A percentile compares a stretch with the other conserved stretches of the same genome.
Evolutionary conservation across 2,888 invertebrate species (phyloP).

Genomic region (Pinctada fucata): DNA sequence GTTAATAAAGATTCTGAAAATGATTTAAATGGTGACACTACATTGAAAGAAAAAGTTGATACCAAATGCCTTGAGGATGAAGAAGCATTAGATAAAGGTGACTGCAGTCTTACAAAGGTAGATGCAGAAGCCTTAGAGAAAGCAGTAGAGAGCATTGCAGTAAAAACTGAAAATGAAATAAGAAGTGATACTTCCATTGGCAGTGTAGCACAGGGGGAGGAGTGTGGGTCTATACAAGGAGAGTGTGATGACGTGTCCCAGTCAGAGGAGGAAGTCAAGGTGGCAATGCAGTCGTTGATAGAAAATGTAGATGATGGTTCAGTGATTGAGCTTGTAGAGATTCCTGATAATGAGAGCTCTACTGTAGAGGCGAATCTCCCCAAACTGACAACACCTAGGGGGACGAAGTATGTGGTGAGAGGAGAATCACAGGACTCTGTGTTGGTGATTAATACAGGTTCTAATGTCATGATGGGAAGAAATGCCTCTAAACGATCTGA

Average conservation of each 20-base stretch:
- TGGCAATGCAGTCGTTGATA: background rate
- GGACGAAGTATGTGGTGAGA: slow-evolving; percentile 16
- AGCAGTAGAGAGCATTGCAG: too few relatives aligned
- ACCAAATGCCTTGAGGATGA: too few relatives aligned
- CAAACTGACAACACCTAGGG: background rate
- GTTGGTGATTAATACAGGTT: slow-evolving; percentile 20
- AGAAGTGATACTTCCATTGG: too few relatives aligned
- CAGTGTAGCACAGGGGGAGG: too few relatives aligned
- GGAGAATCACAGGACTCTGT: slow-evolving; percentile 19
- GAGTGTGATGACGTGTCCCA: background rate
- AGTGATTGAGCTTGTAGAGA: background rate
- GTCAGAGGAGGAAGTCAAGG: background rate
- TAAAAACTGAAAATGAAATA: too few relatives aligned
- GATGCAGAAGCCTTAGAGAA: too few relatives aligned
- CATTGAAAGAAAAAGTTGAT: too few relatives aligned
- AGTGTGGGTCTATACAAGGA: too few relatives aligned
- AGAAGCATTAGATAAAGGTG: too few relatives aligned
- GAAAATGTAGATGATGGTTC: background rate
- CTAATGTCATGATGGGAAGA: slow-evolving; percentile 1
- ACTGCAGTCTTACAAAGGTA: too few relatives aligned
- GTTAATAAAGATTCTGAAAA: too few relatives aligned
- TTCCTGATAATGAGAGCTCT: background rate
- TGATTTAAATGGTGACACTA: too few relatives aligned
- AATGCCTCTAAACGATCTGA: background rate
- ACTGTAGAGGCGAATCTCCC: background rate